Base-by-base conservation (phyloP, 2,888 invertebrate species). In the Platypus cylindrus region DNA sequence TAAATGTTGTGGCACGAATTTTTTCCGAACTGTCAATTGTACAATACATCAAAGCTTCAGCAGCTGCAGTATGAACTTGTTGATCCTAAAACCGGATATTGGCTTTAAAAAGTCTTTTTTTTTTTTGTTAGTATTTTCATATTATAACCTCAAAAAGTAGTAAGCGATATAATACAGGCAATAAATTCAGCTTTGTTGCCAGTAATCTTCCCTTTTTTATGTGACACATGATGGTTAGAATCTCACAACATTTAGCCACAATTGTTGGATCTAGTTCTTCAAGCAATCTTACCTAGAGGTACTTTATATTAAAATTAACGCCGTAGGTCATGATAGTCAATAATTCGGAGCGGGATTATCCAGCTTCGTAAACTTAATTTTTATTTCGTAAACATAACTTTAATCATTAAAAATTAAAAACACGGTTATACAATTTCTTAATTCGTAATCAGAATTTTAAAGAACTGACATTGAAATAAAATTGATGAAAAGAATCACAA, bases 131-230 rank as follows among this genome's bases (percentile, higher is more conserved):
- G 20, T 7, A 20, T 7, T 20, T 20, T 8, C 3, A 16, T 35
- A 28, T 13, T 23, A 24, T 42, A 48, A 61, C 62, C 38, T 58
- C 49, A 32, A 58, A 51, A 13, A 57, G 46, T 16, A 63, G 38
- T 9, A 59, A 47, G 23, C 36, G 38, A 23, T 52, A 54, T 11
- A 65, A 42, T 25, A 38, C 47, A 3, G 43, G 34, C 27, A 65
- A 38, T 18, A 65, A 39, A 30, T 60, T 50, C 11, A 47, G 35
- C 8, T 55, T 48, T 5, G 7, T 20, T 2, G 62, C 58, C 26
- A 59, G 50, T 42, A 54, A 49, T 45, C 62, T 60, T 5, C 59
- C 65, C 26, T 43, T 34, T 11, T 49, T 38, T 3, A 58, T 55
- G 13, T 58, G 17, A 17, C 43, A 40, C 16, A 43, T 23, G 7